These are phyloP conservation scores for Lepidocolaptes lacrymiger DNA, from an alignment of 2,797 vertebrate genomes.

Conservation along the genomic window DNA sequence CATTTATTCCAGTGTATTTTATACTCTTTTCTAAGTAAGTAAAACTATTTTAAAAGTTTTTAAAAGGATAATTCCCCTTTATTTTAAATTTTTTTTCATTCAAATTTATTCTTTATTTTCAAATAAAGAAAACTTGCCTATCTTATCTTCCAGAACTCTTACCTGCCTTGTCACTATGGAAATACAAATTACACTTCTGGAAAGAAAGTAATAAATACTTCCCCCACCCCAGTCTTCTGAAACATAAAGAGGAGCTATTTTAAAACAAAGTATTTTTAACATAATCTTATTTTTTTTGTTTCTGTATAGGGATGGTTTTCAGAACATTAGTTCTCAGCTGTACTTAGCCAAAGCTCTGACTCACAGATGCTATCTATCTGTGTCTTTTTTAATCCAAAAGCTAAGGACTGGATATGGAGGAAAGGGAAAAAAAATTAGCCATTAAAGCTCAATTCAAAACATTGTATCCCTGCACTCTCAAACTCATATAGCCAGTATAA, in stretches of 20 bases:
- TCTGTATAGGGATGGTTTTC: not conserved
- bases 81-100: not conserved
- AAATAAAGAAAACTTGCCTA: not conserved
- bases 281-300: not conserved
- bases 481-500: not conserved
- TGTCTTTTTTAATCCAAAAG: not conserved
- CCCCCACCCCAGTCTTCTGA: not conserved
- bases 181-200: not conserved
- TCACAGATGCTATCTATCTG: not conserved
- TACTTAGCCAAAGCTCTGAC: not conserved
- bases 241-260: not conserved
- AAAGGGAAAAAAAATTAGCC: not conserved
- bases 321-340: not conserved
- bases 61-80: not conserved
- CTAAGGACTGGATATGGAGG: not conserved
- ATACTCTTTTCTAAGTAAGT: not conserved
- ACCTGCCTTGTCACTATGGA: not conserved
- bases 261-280: not conserved
- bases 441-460: not conserved
- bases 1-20: not conserved
- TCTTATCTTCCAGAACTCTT: not conserved
- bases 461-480: not conserved
- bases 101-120: not conserved
- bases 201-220: not conserved
- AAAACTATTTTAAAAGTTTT: not conserved